Evolutionary conservation across 1,140 invertebrate species (phyloP).

Genomic region (Cyclina sinensis): DNA sequence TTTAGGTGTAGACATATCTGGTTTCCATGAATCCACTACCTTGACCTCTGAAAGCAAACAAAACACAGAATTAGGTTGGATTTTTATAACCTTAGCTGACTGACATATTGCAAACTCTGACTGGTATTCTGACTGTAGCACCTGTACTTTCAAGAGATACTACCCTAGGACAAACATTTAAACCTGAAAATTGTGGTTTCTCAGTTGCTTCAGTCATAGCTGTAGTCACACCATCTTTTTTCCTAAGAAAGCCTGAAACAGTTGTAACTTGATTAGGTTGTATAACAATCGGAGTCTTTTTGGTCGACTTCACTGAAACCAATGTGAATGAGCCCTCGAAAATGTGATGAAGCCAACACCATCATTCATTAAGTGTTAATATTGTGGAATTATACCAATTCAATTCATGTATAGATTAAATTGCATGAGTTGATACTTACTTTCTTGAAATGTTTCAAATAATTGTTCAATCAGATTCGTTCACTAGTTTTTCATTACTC

Average conservation of each 20-base stretch:
- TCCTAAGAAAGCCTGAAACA: slow-evolving; percentile 5
- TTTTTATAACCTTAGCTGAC: neutral
- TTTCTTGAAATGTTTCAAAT: too few species aligned
- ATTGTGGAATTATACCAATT: too few species aligned
- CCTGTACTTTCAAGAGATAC: neutral
- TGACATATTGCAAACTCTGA: slow-evolving; percentile 27
- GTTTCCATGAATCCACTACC: too few species aligned
- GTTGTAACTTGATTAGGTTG: slow-evolving; percentile 3
- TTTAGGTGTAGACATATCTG: neutral
- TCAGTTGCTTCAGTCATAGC: slow-evolving; percentile 35
- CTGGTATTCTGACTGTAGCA: neutral
- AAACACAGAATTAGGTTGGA: neutral
- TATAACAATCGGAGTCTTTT: too few species aligned
- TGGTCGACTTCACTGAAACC: neutral
- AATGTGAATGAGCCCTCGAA: too few species aligned
- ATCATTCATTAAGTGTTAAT: too few species aligned
- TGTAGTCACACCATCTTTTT: neutral
- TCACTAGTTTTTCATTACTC: too few species aligned
- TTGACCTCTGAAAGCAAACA: slow-evolving; percentile 36
- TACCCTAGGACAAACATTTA: slow-evolving; percentile 27
- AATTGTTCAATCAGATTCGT: too few species aligned
- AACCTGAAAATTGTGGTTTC: neutral
- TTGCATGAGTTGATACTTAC: too few species aligned
- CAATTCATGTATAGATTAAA: too few species aligned
- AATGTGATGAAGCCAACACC: too few species aligned